Evolutionary conservation across 1,140 invertebrate species (phyloP), one percentile per base, ranked within the genome.

Genomic region (Drosophila ercepeae): DNA sequence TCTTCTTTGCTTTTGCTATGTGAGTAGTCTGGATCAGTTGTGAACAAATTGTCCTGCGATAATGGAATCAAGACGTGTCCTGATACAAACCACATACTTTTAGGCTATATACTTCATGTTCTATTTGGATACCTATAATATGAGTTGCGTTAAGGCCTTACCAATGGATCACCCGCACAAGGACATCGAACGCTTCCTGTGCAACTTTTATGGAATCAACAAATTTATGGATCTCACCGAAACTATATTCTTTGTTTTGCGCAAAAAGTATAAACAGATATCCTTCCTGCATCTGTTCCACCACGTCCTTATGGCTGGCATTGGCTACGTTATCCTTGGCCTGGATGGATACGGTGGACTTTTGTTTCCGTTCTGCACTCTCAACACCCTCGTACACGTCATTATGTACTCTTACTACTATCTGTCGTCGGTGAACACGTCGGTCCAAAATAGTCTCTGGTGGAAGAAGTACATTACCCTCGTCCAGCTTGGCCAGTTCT

Each of bases 321-420:
- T n/a, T 4, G 21, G 32, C 0, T 86, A 69, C 13, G 0, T 54
- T 0, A n/a, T 52, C 6, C 11, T 59, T 3, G 45, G 45, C 0
- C 55, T 63, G 5, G 36, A 21, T 39, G 68, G 75, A 9, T 61
- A 50, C 7, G 95, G 95, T 46, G 95, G 95, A 0, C 95, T 96
- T 64, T 91, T 92, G 0, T 61, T 42, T 1, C 57, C 45, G 0
- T 11, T 32, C 1, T 72, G 57, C 21, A 29, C 63, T 16, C 1
- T 73, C 0, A 73, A 73, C 4, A 36, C 60, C 23, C n/a, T 14
- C 0, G 58, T 73, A 6, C 69, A 73, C 2, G 13, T 73, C 4
- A 4, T 63, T 7, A 63, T 73, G 69, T 73, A 73, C 27, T 3
- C 27, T 23, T 73, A 73, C 29, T 72, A 72, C 49, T 72, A 73